phyloP scores from a whole-genome alignment of 2,797 vertebrate genomes.

The Poeciliopsis presidionis region DNA sequence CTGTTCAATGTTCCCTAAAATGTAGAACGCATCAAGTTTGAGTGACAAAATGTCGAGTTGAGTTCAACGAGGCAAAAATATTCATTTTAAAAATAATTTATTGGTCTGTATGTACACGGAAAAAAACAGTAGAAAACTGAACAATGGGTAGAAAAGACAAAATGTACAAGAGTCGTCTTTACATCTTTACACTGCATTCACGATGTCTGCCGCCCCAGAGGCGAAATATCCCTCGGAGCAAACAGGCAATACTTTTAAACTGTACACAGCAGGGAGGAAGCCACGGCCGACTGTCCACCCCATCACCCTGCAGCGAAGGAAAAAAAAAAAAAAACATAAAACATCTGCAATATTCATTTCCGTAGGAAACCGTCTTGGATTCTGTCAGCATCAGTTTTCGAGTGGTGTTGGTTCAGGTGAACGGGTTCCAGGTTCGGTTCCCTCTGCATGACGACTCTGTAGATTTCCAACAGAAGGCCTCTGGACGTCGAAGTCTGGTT shows the following conservation, averaged over 20 bases:
- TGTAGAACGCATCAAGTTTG: neutral
- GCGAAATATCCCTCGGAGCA: conserved; percentile 35
- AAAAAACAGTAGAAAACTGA: conserved; percentile 77
- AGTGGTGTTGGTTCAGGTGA: conserved; percentile 20
- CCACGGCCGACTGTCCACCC: conserved; percentile 11
- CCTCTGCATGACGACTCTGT: conserved; percentile 48
- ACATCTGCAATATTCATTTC: conserved; percentile 64
- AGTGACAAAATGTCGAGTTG: neutral
- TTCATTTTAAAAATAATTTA: conserved; percentile 86
- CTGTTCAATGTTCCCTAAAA: neutral
- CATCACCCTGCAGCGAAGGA: conserved; percentile 16
- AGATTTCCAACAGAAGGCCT: conserved; percentile 66
- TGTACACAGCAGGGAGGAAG: conserved; percentile 59
- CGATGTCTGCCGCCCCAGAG: conserved; percentile 48
- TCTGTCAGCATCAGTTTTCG: conserved; percentile 42
- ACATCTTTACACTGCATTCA: conserved; percentile 83
- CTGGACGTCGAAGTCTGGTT: conserved; percentile 77
- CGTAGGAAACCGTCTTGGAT: conserved; percentile 66
- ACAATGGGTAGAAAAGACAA: conserved; percentile 80
- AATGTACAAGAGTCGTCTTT: conserved; percentile 81
- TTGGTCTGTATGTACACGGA: conserved; percentile 83
- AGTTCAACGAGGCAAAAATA: neutral
- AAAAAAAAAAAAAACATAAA: conserved; percentile 19
- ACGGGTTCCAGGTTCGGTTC: conserved; percentile 10
- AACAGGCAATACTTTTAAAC: conserved; percentile 58